phyloP scores from a whole-genome alignment of 2,888 invertebrate genomes.

The Noctua comes region DNA sequence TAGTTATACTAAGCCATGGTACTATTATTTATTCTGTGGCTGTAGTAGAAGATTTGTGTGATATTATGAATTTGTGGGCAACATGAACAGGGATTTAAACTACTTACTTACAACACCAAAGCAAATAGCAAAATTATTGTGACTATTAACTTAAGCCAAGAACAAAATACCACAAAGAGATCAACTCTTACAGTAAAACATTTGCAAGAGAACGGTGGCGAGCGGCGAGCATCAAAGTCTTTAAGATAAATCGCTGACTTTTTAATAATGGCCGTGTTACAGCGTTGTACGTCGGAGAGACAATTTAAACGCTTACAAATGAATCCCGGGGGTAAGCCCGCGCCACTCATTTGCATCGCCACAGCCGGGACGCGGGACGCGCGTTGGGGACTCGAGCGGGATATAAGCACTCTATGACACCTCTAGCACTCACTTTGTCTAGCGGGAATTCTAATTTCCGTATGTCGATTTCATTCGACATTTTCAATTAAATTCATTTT shows the following conservation, averaged over 20 bases:
- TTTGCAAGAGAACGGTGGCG: neutral
- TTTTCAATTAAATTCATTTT: constrained; percentile 34
- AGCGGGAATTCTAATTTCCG: constrained; percentile 44
- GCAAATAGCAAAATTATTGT: too few relatives aligned
- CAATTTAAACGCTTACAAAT: constrained; percentile 65
- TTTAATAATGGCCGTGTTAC: constrained; percentile 59
- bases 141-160: neutral
- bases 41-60: neutral
- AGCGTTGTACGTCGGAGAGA: constrained; percentile 47
- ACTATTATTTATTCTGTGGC: too few relatives aligned
- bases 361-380: constrained; percentile 14
- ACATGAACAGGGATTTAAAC: neutral
- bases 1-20: neutral
- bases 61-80: neutral
- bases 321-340: constrained; percentile 50
- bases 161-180: constrained; percentile 5
- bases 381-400: constrained; percentile 19
- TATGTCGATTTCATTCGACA: constrained; percentile 29
- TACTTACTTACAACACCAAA: neutral
- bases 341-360: constrained; percentile 57
- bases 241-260: constrained; percentile 47
- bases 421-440: constrained; percentile 47
- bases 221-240: constrained; percentile 23
- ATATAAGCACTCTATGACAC: constrained; percentile 34
- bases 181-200: constrained; percentile 16